Evolutionary conservation across 2,797 vertebrate species (phyloP).

Genomic region (Catostomus latipinnis): DNA sequence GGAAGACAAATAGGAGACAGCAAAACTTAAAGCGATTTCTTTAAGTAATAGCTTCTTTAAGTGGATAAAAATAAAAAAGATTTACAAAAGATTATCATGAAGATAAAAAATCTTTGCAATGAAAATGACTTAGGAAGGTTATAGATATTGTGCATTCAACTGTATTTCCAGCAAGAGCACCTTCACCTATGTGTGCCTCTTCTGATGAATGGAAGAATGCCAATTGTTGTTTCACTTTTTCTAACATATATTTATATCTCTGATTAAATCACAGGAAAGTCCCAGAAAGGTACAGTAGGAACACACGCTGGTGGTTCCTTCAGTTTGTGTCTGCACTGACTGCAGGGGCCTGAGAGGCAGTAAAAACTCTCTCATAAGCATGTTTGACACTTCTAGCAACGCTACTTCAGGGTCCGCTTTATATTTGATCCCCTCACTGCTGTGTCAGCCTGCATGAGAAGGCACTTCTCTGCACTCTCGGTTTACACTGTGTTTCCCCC

Average conservation of each 20-base stretch:
- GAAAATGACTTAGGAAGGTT: too few species aligned
- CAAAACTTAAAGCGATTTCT: too few species aligned
- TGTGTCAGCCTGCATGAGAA: slow-evolving; percentile 64
- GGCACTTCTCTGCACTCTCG: slow-evolving; percentile 57
- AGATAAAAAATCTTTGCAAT: too few species aligned
- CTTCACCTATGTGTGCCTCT: too few species aligned
- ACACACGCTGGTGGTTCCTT: slow-evolving; percentile 58
- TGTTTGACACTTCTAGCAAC: slow-evolving; percentile 70
- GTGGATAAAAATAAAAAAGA: too few species aligned
- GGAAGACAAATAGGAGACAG: too few species aligned
- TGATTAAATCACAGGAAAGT: slow-evolving; percentile 58
- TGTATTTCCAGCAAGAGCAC: too few species aligned
- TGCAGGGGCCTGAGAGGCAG: slow-evolving; percentile 62
- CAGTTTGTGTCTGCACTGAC: slow-evolving; percentile 58
- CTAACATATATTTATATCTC: slow-evolving; percentile 31
- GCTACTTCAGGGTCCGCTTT: slow-evolving; percentile 60
- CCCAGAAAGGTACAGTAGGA: slow-evolving; percentile 53
- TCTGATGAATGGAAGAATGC: slow-evolving; percentile 6
- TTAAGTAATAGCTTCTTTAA: too few species aligned
- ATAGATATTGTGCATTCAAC: too few species aligned
- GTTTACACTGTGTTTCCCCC: slow-evolving; percentile 59
- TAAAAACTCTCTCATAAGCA: slow-evolving; percentile 67
- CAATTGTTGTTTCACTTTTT: not conserved
- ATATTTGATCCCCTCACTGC: slow-evolving; percentile 70
- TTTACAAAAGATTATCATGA: too few species aligned